Evolutionary conservation across 2,797 vertebrate species (phyloP).

Genomic region (Lophotriccus pileatus): DNA sequence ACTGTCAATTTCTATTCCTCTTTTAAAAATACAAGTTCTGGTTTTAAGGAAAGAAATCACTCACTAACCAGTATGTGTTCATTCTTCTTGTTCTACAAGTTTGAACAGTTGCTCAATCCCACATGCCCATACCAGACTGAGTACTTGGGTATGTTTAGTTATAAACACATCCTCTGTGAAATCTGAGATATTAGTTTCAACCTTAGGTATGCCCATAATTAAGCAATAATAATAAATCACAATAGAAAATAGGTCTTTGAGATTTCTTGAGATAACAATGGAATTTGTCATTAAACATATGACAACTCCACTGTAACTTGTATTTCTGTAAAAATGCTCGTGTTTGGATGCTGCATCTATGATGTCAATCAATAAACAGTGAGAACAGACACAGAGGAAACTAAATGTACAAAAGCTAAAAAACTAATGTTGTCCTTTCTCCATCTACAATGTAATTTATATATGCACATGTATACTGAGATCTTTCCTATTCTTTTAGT

Average conservation of each 20-base stretch:
- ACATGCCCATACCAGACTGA: neutral
- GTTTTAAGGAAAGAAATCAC: neutral
- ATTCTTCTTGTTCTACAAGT: neutral
- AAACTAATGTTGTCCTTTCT: neutral
- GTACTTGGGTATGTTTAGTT: neutral
- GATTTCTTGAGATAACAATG: neutral
- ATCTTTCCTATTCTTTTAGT: neutral
- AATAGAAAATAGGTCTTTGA: neutral
- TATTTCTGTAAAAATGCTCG: neutral
- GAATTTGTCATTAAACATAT: neutral
- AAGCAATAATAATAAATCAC: neutral
- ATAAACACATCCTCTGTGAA: neutral
- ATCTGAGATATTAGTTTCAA: neutral
- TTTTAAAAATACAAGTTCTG: neutral
- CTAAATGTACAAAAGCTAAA: neutral
- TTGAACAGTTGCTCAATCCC: neutral
- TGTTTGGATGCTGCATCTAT: neutral
- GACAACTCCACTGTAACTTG: neutral
- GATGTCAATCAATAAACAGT: neutral
- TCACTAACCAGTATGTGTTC: accelerated
- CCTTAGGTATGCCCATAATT: neutral
- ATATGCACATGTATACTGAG: neutral
- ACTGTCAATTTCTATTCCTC: neutral
- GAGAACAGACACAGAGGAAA: neutral
- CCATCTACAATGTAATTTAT: neutral